A percentile compares a stretch with the other conserved stretches of the same genome.
Evolutionary conservation across 2,888 invertebrate species (phyloP).

Genomic region (Caradrina kadenii): DNA sequence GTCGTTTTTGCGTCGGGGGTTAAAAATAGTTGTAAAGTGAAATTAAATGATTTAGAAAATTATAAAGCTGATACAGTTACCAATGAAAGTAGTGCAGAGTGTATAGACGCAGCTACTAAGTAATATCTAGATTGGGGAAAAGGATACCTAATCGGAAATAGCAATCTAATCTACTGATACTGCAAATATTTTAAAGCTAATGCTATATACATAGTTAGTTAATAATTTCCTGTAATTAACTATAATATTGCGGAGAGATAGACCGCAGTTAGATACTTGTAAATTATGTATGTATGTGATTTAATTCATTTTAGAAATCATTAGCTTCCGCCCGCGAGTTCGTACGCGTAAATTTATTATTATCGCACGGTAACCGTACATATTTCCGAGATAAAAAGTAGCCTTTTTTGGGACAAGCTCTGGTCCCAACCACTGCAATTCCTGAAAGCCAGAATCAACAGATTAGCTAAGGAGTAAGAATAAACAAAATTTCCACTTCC

Average conservation of each 20-base stretch:
- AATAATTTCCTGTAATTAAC: conserved; percentile 35
- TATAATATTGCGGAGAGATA: conserved; percentile 25
- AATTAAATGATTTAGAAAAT: too few relatives aligned
- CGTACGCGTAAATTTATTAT: too few relatives aligned
- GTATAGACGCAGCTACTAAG: background rate
- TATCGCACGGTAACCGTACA: too few relatives aligned
- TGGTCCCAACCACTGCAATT: too few relatives aligned
- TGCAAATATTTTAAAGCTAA: background rate
- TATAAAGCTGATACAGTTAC: background rate
- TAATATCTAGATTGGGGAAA: background rate
- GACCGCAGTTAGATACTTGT: conserved; percentile 2
- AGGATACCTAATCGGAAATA: conserved; percentile 3
- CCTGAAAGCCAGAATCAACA: too few relatives aligned
- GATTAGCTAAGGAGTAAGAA: too few relatives aligned
- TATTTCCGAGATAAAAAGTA: too few relatives aligned
- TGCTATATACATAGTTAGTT: conserved; percentile 2
- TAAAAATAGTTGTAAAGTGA: too few relatives aligned
- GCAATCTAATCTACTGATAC: conserved; percentile 1
- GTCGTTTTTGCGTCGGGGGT: too few relatives aligned
- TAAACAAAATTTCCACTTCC: too few relatives aligned
- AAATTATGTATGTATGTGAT: background rate
- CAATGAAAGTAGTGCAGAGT: background rate
- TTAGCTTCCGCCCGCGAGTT: too few relatives aligned
- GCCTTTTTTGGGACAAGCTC: too few relatives aligned
- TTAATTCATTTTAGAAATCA: background rate